Evolutionary conservation across 2,797 vertebrate genomes (phyloP).

Genomic region (Acestrorhynchus altus): DNA sequence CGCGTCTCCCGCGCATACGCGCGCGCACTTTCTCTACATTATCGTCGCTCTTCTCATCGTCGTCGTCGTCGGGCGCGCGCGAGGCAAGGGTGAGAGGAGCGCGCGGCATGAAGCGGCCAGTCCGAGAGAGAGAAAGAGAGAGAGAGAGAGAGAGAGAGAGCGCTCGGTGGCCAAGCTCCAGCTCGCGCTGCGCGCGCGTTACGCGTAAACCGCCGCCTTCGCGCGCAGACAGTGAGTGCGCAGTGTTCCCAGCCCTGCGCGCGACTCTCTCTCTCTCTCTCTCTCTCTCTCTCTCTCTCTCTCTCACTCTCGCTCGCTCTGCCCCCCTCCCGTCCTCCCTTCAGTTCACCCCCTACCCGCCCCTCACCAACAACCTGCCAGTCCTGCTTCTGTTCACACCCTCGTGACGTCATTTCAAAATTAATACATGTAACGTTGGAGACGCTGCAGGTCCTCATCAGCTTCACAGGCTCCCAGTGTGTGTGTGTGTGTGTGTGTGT

Average conservation of each 20-base stretch:
- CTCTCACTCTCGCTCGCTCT: conserved; percentile 30
- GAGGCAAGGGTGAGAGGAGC: conserved; percentile 25
- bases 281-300: conserved; percentile 52
- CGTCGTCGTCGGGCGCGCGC: conserved; percentile 47
- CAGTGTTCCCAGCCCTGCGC: conserved; percentile 55
- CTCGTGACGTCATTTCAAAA: conserved; percentile 80
- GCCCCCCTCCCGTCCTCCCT: conserved; percentile 29
- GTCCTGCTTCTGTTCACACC: conserved; percentile 70
- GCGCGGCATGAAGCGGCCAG: conserved; percentile 41
- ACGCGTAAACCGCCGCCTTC: conserved; percentile 2
- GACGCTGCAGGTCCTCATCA: conserved; percentile 28
- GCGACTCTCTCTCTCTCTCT: conserved; percentile 50
- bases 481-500: neutral
- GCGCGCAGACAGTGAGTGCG: conserved; percentile 43
- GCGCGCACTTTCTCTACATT: conserved; percentile 72
- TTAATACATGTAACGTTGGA: conserved; percentile 68
- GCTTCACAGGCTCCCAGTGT: neutral
- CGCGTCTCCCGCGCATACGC: conserved; percentile 66
- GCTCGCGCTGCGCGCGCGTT: neutral
- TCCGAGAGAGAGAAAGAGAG: conserved; percentile 33
- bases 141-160: neutral
- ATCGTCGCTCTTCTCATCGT: conserved; percentile 16
- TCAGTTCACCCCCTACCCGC: conserved; percentile 68
- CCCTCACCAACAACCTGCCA: conserved; percentile 77
- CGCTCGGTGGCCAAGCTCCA: neutral